A percentile compares a stretch with the other conserved stretches of the same genome.
These are phyloP conservation scores for Candoia aspera DNA, from an alignment of 2,113 vertebrate genomes.

Conservation along the genomic window DNA sequence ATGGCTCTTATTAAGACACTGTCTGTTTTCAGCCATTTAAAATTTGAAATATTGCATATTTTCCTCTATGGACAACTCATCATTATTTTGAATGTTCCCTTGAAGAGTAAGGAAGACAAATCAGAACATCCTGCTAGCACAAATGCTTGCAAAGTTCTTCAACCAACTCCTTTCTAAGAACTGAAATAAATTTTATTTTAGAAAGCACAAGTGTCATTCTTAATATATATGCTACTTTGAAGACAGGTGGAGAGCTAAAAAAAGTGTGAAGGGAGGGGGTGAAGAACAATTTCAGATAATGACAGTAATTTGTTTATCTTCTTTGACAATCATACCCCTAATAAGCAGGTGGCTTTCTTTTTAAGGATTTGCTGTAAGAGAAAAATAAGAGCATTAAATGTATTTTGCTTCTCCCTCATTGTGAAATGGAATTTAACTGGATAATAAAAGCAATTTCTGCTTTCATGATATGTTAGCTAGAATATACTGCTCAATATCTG, in stretches of 20 bases:
- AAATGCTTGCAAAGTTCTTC: not conserved
- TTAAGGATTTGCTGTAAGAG: constrained; percentile 1
- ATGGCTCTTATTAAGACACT: not conserved
- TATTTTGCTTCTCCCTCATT: constrained; percentile 13
- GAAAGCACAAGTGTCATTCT: not conserved
- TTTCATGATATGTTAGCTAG: constrained; percentile 27
- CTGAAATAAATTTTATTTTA: not conserved
- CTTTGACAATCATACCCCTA: constrained; percentile 26
- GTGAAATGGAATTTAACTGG: constrained; percentile 21
- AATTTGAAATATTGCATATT: not conserved
- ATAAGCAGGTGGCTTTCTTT: constrained; percentile 47
- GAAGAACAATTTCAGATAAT: constrained; percentile 39
- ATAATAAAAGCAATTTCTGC: constrained; percentile 12
- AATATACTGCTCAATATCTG: constrained; percentile 3
- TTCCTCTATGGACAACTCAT: not conserved
- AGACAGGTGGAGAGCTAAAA: constrained; percentile 28
- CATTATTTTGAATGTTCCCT: not conserved
- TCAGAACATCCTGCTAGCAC: not conserved
- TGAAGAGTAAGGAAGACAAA: not conserved
- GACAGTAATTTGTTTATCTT: constrained; percentile 39
- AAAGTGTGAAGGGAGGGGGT: constrained; percentile 30
- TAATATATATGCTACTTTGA: constrained; percentile 20
- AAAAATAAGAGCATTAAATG: not conserved
- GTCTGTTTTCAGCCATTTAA: not conserved
- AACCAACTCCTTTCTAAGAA: not conserved